Evolutionary conservation across 2,888 invertebrate genomes (phyloP), one percentile per base, ranked within the genome.

Genomic region (Drosophila recens): DNA sequence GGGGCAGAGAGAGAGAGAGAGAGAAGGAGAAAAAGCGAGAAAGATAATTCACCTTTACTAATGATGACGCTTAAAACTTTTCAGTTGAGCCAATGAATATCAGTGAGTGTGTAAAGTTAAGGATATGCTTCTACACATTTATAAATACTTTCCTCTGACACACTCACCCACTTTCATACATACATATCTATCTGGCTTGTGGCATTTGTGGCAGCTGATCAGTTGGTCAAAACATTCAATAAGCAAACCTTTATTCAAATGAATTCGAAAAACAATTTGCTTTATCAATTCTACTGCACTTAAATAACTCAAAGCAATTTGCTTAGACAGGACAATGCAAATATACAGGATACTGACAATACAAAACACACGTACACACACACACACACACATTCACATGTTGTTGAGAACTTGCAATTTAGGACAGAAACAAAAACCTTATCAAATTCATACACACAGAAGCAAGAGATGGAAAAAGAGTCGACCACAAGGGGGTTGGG

Each of bases 231-330:
- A 58, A 30, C 34, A 56, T 69, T 56, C 56, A 62, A 69, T 42
- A 51, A 27, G 43, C 34, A 61, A 59, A 53, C 10, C 27, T 11
- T 33, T 38, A 48, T 57, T 38, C 62, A 53, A 57, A 62, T 74
- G 58, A 45, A 53, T 69, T 63, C 23, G 15, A 30, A 62, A 46
- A 56, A 57, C 57, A 45, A 72, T 51, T 69, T 48, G 75, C 66
- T 72, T 65, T 74, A 57, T 46, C 74, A 74, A 76, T 67, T 69
- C 62, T 53, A 48, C 65, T 64, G 57, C 67, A 61, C 71, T 83
- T 74, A 72, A 82, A 72, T 70, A 69, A 73, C 73, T 77, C 69
- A 72, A 72, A 80, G 79, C 87, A 54, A 80, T 78, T 80, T 77
- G 52, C 51, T 43, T 54, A 61, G 67, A 56, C 66, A 58, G 66